Evolutionary conservation across 2,888 invertebrate genomes (phyloP), one percentile per base, ranked within the genome.

Genomic region (Busseola fusca): DNA sequence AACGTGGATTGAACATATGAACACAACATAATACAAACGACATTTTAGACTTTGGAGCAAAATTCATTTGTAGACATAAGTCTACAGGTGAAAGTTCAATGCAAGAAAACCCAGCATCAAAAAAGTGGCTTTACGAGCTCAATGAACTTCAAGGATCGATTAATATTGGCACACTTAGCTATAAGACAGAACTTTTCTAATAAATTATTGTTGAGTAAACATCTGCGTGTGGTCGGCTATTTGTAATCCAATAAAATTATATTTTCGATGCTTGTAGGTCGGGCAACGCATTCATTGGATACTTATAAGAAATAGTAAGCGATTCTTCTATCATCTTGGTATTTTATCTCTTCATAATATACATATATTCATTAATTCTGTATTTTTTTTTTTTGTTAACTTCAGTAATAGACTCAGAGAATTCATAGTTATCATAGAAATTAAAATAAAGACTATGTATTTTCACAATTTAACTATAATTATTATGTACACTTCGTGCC

Each of bases 241-340:
- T 74, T 84, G 59, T 69, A 75, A 77, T 57, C 40, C 62, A 74
- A 75, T 75, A 64, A 72, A 73, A 74, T 75, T 82, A 75, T 72
- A 63, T 70, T 72, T 64, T 56, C 2, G 42, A 68, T 1, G 56
- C n/a, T 45, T 69, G 69, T 70, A 58, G 71, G 69, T 71, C 64
- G 80, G 82, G 66, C 83, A 82, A 68, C 71, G 84, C 59, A 64
- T 75, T 69, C 64, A n/a, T 64, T 50, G 50, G 1, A 10, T 64
- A n/a, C n/a, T n/a, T n/a, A 64, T 60, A 67, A 65, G 45, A 37
- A 56, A 54, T 27, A 45, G n/a, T 25, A 37, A 63, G n/a, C 30
- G 6, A 59, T 54, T 56, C 45, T 50, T 48, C 56, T 34, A 42
- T 64, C 52, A 57, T 64, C 25, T 62, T 50, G 37, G n/a, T 50